Evolutionary conservation across 2,888 invertebrate genomes (phyloP), one percentile per base, ranked within the genome.

Genomic region (Pilophorus perplexus): DNA sequence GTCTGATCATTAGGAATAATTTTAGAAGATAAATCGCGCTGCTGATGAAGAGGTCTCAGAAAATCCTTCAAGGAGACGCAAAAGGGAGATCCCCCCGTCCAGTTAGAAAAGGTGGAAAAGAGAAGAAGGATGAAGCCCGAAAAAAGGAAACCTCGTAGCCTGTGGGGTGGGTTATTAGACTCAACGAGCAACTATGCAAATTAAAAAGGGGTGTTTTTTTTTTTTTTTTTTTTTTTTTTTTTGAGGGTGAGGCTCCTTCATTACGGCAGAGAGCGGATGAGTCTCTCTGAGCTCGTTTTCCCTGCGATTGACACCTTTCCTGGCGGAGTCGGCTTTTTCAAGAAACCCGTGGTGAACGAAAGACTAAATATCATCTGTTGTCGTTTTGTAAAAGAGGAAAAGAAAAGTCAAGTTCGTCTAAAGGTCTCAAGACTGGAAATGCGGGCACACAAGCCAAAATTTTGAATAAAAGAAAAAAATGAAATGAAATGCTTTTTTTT

Each of bases 1-100:
- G 22, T 59, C 59, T 59, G 59, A 59, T 59, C 59, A 59, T 59
- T 59, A 59, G 59, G 59, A 59, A 59, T 59, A 59, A 59, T 59
- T 59, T 59, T 33, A 16, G 59, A 42, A 59, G 59, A 59, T 59
- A 59, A 59, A 59, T 59, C 59, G 59, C 59, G 42, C 20, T 27
- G 25, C 42, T 59, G 59, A 59, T 59, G 59, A 59, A 59, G 59
- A 59, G 59, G 59, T 42, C 59, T 59, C 42, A 40, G 27, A 52
- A 42, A 42, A 59, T 42, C 42, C 55, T 59, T 18, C 28, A 42
- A 59, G 40, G 23, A 40, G 18, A 6, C 22, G 22, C 18, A 20
- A 38, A 6, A 48, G 48, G 22, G 10, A 48, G 14, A 20, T n/a
- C n/a, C n/a, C n/a, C n/a, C n/a, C 14, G 48, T 8, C 8, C 10